A percentile compares a stretch with the other conserved stretches of the same genome.
Evolutionary conservation across 2,888 invertebrate genomes (phyloP).

Genomic region (Quadriops clusia): DNA sequence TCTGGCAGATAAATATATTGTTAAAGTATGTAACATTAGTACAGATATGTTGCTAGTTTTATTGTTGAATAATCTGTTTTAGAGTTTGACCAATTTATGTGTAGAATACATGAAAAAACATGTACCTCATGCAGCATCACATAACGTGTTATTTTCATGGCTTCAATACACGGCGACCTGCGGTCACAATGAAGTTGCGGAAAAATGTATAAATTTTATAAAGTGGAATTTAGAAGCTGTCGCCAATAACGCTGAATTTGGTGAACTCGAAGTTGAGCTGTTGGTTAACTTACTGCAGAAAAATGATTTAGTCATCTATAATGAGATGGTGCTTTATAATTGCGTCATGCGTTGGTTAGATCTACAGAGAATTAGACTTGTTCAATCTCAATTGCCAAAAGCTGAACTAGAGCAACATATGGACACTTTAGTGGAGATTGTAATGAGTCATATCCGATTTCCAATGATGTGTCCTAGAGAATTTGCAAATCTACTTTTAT

Average conservation of each 20-base stretch:
- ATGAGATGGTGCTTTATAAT: conserved; percentile 77
- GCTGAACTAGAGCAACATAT: conserved; percentile 48
- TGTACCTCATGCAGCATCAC: conserved; percentile 70
- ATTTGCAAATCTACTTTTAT: conserved; percentile 67
- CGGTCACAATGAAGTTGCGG: conserved; percentile 59
- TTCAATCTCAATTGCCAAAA: conserved; percentile 37
- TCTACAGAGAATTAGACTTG: conserved; percentile 50
- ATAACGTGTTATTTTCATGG: conserved; percentile 80
- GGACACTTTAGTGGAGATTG: conserved; percentile 56
- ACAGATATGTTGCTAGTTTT: no score
- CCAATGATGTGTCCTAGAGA: conserved; percentile 92
- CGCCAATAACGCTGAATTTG: conserved; percentile 66
- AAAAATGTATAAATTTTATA: conserved; percentile 70
- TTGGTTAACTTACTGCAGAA: conserved; percentile 67
- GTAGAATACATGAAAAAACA: conserved; percentile 79
- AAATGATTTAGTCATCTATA: conserved; percentile 77
- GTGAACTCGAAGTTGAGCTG: conserved; percentile 68
- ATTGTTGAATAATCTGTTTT: conserved; percentile 17
- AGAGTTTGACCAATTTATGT: conserved; percentile 75
- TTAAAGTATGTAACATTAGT: conserved; percentile 51
- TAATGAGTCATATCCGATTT: conserved; percentile 55
- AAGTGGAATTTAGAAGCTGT: conserved; percentile 86
- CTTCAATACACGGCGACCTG: conserved; percentile 80
- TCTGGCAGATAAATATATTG: conserved; percentile 90
- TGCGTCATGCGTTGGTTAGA: conserved; percentile 70